These are phyloP conservation scores for Ciconia boyciana DNA, from an alignment of 2,113 vertebrate genomes.

Conservation along the genomic window DNA sequence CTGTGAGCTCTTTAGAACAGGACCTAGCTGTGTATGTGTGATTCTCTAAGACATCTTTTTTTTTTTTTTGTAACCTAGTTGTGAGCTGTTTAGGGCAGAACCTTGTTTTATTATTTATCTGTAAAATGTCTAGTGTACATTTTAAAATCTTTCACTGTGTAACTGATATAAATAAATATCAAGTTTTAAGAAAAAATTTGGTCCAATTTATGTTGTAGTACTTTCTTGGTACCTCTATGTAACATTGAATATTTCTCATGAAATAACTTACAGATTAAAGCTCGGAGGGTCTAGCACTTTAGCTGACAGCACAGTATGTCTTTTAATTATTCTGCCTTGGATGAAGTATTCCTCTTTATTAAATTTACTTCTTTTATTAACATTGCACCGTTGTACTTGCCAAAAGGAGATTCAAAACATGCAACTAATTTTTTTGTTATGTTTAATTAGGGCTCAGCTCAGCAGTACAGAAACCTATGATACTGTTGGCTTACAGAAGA, in stretches of 20 bases:
- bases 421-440: slow-evolving; percentile 60
- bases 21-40: not conserved
- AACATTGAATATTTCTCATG: not conserved
- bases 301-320: slow-evolving; percentile 56
- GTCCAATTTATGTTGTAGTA: not conserved
- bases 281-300: slow-evolving; percentile 5
- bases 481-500: slow-evolving; percentile 4
- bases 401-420: slow-evolving; percentile 56
- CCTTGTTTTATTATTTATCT: not conserved
- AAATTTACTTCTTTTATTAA: slow-evolving; percentile 67
- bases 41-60: not conserved
- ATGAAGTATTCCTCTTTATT: slow-evolving; percentile 63
- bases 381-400: slow-evolving; percentile 54
- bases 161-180: slow-evolving; percentile 38
- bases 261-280: slow-evolving; percentile 12
- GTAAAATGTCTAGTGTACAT: not conserved
- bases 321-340: slow-evolving; percentile 68
- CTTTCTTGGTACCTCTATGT: not conserved
- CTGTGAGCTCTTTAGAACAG: not conserved
- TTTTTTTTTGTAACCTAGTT: not conserved
- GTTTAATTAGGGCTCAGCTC: slow-evolving; percentile 61
- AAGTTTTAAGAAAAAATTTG: not conserved
- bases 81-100: not conserved
- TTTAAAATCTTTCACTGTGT: not conserved
- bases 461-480: slow-evolving; percentile 4